Percentiles rank a stretch among this genome's conserved stretches.
phyloP scores from a whole-genome alignment of 2,888 invertebrate species.

The Synanthedon myopaeformis region DNA sequence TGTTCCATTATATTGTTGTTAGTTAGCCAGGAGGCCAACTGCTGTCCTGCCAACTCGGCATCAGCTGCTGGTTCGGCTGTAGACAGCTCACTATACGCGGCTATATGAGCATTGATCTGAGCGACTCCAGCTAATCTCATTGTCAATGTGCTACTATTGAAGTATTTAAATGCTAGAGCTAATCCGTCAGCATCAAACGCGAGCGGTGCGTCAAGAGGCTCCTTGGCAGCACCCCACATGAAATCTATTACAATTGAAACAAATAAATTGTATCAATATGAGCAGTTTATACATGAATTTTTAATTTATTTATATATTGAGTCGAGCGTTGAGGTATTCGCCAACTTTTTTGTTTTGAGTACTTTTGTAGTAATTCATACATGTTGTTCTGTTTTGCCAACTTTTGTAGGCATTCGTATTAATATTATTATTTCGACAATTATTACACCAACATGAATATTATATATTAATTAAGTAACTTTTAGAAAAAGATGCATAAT shows the following conservation, averaged over 20 bases:
- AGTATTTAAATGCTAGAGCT: conserved; percentile 95
- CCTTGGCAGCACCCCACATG: conserved; percentile 96
- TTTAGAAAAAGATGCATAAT: too few relatives aligned
- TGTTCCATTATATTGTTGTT: conserved; percentile 92
- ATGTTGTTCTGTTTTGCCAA: too few relatives aligned
- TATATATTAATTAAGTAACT: too few relatives aligned
- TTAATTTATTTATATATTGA: not conserved
- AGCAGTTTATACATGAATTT: not conserved
- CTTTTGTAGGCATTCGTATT: too few relatives aligned
- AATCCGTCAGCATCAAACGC: conserved; percentile 92
- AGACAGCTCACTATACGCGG: conserved; percentile 90
- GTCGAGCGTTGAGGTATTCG: too few relatives aligned
- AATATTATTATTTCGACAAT: too few relatives aligned
- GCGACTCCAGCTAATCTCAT: conserved; percentile 94
- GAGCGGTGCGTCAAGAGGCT: conserved; percentile 86
- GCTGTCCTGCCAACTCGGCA: conserved; percentile 85
- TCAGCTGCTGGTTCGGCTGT: conserved; percentile 89
- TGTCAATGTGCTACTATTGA: conserved; percentile 92
- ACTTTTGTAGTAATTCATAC: too few relatives aligned
- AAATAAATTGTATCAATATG: conserved; percentile 1
- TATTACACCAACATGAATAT: too few relatives aligned
- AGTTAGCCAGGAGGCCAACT: conserved; percentile 89
- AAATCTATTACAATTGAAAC: conserved; percentile 72
- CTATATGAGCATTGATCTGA: conserved; percentile 94
- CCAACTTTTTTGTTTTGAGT: too few relatives aligned